Base-by-base conservation (phyloP, 2,797 vertebrate genomes). In the Coilia nasus region DNA sequence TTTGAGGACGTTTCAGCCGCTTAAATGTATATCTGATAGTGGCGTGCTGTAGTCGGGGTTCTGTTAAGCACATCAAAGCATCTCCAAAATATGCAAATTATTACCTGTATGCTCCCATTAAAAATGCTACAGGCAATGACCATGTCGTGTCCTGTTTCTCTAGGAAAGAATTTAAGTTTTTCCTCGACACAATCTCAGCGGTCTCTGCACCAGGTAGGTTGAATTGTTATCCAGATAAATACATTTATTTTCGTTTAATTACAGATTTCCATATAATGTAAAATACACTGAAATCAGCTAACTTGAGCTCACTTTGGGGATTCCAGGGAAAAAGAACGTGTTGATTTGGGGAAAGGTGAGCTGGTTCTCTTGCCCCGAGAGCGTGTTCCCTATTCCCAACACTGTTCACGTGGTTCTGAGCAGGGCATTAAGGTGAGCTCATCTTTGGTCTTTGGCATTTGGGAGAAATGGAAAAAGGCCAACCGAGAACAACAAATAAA, bases 111-210 rank as follows among this genome's bases (percentile, higher is more conserved):
- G 10, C 46, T 47, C 4, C 10, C 3, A 47, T 10, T 10, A 47
- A 47, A 47, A 3, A 47, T n/a, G n/a, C 46, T 10, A 10, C 3
- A 47, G 3, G 46, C 46, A 47, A 3, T 47, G 46, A 47, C 10
- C 3, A 47, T 4, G 3, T 4, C 46, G 10, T 47, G 10, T 60
- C 47, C 23, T 83, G 7, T 75, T 83, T 11, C 7, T 59, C 62
- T 92, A 97, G 96, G 88, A 91, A 87, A 81, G 96, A 97, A 86
- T 95, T 95, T 91, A 86, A 93, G 89, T 96, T 92, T 87, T 95
- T 96, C 41, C 6, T 96, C 85, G 82, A 93, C 82, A 94, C 84
- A 0, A 86, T 96, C 84, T 91, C 91, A 0, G 78, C 86, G 11
- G 96, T 97, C 50, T 94, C 92, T 0, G 88, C 83, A 88, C 93